Conservation (phyloP, 1,140 invertebrate genomes). For the Calephelis virginiensis region DNA sequence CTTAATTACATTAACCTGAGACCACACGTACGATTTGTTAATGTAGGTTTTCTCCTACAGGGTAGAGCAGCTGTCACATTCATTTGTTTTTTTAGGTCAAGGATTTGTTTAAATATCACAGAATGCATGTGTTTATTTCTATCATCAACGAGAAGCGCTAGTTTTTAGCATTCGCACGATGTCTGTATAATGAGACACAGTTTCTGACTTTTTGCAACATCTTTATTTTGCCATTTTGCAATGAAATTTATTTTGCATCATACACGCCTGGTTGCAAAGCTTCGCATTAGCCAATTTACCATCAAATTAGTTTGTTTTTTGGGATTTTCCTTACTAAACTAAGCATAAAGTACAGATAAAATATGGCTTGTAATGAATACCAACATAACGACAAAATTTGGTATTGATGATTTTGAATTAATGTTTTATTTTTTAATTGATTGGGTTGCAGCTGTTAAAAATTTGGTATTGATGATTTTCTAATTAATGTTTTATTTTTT, state of each 20-base stretch:
- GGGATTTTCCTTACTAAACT: conserved; percentile 31
- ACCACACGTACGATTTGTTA: conserved; percentile 52
- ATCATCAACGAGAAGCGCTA: conserved; percentile 36
- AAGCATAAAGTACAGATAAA: conserved; percentile 24
- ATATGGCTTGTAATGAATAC: not conserved
- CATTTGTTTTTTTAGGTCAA: conserved; percentile 25
- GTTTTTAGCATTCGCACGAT: conserved; percentile 51
- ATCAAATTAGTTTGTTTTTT: conserved; percentile 45
- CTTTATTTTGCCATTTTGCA: conserved; percentile 47
- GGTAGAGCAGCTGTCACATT: conserved; percentile 2
- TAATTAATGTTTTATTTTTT: conserved; percentile 22
- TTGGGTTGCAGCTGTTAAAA: conserved; percentile 11
- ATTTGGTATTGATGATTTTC: conserved; percentile 18
- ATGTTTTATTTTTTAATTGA: conserved; percentile 19
- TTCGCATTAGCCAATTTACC: conserved; percentile 69
- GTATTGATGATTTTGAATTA: conserved; percentile 21
- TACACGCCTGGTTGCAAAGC: conserved; percentile 72
- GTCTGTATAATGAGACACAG: conserved; percentile 45
- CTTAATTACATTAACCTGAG: conserved; percentile 71
- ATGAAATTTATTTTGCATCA: conserved; percentile 57
- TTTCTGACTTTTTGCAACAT: conserved; percentile 37
- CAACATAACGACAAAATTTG: conserved; percentile 3
- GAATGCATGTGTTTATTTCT: conserved; percentile 45
- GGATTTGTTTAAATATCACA: conserved; percentile 23
- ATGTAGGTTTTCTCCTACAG: conserved; percentile 4